Percentiles rank a stretch among this genome's conserved stretches.
Evolutionary conservation across 2,888 invertebrate genomes (phyloP).

Genomic region (Acanthopleura granulata): DNA sequence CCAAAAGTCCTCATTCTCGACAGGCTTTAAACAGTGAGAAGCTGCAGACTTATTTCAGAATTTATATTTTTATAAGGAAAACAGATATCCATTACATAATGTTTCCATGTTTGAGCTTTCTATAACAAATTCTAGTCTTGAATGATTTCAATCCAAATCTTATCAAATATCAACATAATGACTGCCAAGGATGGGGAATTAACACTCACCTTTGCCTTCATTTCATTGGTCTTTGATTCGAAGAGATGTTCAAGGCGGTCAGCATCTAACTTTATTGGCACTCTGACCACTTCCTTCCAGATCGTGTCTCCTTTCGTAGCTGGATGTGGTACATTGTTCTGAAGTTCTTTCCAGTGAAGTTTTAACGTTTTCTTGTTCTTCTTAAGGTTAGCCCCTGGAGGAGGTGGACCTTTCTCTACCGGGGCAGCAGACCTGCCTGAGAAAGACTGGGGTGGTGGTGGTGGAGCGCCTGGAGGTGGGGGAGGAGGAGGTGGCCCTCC

Average conservation of each 20-base stretch:
- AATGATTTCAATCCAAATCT: no score
- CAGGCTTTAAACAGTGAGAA: no score
- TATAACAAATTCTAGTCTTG: no score
- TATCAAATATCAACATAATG: no score
- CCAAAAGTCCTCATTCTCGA: no score
- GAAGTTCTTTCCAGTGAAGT: slow-evolving; percentile 94
- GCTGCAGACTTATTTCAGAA: no score
- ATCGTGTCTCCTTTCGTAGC: slow-evolving; percentile 57
- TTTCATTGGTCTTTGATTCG: slow-evolving; percentile 95
- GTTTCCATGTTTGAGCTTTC: no score
- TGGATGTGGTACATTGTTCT: slow-evolving; percentile 63
- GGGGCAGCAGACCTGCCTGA: slow-evolving; percentile 44
- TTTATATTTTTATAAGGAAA: no score
- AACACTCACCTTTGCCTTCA: slow-evolving; percentile 86
- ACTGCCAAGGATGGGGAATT: not conserved
- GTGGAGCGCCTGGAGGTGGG: slow-evolving; percentile 24
- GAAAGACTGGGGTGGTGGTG: slow-evolving; percentile 45
- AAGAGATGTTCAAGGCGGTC: slow-evolving; percentile 96
- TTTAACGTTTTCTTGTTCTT: slow-evolving; percentile 93
- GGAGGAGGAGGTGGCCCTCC: slow-evolving; percentile 36
- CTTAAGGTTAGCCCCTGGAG: slow-evolving; percentile 56
- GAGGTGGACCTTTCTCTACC: slow-evolving; percentile 53
- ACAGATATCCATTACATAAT: no score
- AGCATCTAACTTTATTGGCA: slow-evolving; percentile 86
- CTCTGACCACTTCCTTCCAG: slow-evolving; percentile 58